Evolutionary conservation across 2,113 vertebrate species (phyloP).

Genomic region (Crypturellus undulatus): DNA sequence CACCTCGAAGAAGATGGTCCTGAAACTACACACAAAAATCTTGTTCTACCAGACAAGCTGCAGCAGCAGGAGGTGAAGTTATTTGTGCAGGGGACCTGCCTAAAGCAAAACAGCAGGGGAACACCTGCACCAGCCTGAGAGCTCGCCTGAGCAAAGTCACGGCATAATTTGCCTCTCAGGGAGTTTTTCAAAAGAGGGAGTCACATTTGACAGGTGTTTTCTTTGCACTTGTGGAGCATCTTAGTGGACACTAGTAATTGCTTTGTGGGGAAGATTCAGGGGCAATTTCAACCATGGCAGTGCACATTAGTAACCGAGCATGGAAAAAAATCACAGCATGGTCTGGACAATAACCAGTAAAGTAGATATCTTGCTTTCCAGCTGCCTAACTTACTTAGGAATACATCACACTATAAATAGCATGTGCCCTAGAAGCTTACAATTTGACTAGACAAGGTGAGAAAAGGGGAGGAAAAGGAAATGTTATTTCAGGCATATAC

Average conservation of each 20-base stretch:
- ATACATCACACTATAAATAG: neutral
- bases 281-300: neutral
- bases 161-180: neutral
- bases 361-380: neutral
- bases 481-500: neutral
- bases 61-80: neutral
- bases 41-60: conserved; percentile 23
- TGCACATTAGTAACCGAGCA: neutral
- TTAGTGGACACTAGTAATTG: neutral
- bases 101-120: conserved; percentile 10
- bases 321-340: neutral
- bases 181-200: neutral
- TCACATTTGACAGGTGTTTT: neutral
- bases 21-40: conserved; percentile 39
- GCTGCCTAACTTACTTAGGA: neutral
- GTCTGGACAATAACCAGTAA: neutral
- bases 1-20: neutral
- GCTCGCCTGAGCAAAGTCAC: neutral
- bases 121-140: neutral
- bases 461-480: neutral
- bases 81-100: neutral
- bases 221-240: neutral
- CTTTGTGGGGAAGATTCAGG: neutral
- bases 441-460: neutral
- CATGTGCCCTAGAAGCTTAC: neutral